Conservation (phyloP, 2,797 vertebrate genomes). For the Eulemur mongoz region DNA sequence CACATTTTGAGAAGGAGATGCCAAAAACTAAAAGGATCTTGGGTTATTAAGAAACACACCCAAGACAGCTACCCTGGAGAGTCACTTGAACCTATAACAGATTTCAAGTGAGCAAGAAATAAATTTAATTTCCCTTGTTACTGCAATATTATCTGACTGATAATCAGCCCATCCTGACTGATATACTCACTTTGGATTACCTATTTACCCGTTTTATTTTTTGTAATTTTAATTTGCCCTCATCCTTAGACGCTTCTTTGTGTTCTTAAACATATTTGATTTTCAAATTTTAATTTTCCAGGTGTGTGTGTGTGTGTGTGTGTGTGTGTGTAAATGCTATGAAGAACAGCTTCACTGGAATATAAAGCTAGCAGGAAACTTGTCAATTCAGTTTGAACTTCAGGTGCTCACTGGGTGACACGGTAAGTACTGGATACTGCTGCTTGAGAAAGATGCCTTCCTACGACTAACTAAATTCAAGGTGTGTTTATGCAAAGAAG, state of each 20-base stretch:
- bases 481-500: neutral
- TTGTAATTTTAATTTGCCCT: conserved; percentile 21
- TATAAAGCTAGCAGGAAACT: neutral
- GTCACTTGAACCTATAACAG: neutral
- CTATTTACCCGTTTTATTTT: neutral
- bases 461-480: neutral
- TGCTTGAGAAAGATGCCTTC: neutral
- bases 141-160: neutral
- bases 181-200: neutral
- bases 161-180: neutral
- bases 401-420: neutral
- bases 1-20: neutral
- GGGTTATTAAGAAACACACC: neutral
- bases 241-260: neutral
- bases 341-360: neutral
- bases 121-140: neutral
- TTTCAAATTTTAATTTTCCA: conserved; percentile 17
- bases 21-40: neutral
- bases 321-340: neutral
- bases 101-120: neutral
- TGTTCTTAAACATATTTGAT: neutral
- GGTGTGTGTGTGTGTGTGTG: too few relatives aligned
- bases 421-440: neutral
- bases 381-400: neutral
- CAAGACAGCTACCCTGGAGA: neutral